Evolutionary conservation across 2,888 invertebrate species (phyloP).

Genomic region (Minunthozetes semirufus): DNA sequence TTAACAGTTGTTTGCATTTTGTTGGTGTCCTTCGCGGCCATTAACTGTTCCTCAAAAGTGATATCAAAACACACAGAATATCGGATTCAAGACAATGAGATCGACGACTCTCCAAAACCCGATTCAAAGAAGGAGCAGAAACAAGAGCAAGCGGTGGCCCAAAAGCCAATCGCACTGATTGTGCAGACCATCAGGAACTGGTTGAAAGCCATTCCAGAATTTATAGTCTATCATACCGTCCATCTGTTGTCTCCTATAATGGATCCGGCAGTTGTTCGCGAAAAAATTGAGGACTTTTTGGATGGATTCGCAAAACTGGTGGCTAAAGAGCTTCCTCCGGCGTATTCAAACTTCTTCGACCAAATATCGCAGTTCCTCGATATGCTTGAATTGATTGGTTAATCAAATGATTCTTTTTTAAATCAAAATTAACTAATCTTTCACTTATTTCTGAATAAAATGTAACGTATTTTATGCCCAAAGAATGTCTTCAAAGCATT

Average conservation of each 20-base stretch:
- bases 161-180: slow-evolving; percentile 1
- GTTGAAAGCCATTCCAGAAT: slow-evolving; percentile 4
- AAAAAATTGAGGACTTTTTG: background rate
- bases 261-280: background rate
- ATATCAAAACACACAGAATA: background rate
- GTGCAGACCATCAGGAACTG: background rate
- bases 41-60: too few species aligned
- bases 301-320: background rate
- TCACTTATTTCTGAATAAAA: background rate
- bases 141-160: background rate
- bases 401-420: background rate
- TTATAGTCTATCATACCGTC: background rate
- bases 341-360: background rate
- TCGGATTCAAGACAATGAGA: background rate
- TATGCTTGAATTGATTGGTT: slow-evolving; percentile 19
- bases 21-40: background rate
- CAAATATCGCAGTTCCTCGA: background rate
- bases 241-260: background rate
- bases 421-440: background rate
- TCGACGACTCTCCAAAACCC: background rate
- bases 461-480: background rate
- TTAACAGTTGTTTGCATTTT: background rate
- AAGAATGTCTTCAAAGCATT: too few species aligned
- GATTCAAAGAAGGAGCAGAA: background rate
- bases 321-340: background rate